A percentile compares a stretch with the other conserved stretches of the same genome.
phyloP scores from a whole-genome alignment of 2,888 invertebrate species.

The Blastobasis lacticolella region DNA sequence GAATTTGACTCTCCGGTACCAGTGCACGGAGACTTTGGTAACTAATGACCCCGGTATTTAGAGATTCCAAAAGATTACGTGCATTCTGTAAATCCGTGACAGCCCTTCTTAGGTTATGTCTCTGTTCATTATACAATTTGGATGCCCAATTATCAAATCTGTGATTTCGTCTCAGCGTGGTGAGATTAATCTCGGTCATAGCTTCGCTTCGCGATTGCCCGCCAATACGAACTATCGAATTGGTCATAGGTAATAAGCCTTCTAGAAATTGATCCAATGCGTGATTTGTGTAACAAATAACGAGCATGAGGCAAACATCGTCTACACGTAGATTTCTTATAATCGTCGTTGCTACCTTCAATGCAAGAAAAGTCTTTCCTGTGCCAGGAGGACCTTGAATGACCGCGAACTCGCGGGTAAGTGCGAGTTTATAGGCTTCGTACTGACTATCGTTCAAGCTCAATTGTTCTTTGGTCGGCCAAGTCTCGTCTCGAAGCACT shows the following conservation, averaged over 20 bases:
- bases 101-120: constrained; percentile 20
- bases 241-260: constrained; percentile 74
- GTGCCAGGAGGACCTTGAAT: constrained; percentile 93
- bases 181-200: constrained; percentile 53
- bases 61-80: constrained; percentile 28
- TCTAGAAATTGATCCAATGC: constrained; percentile 89
- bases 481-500: constrained; percentile 40
- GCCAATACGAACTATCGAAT: constrained; percentile 79
- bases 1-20: constrained; percentile 18
- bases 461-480: constrained; percentile 61
- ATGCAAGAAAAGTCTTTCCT: constrained; percentile 86
- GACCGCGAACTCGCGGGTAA: constrained; percentile 80
- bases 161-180: constrained; percentile 32
- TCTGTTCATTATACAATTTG: constrained; percentile 28
- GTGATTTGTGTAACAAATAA: constrained; percentile 89
- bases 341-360: constrained; percentile 80
- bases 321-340: constrained; percentile 62
- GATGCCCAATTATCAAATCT: constrained; percentile 7
- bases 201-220: constrained; percentile 75
- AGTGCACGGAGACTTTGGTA: constrained; percentile 16
- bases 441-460: constrained; percentile 79
- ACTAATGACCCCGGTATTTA: constrained; percentile 34
- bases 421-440: constrained; percentile 77
- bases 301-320: constrained; percentile 71
- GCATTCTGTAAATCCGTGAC: constrained; percentile 26